These are phyloP conservation scores for Thalassaphorura encarpata DNA, from an alignment of 1,140 invertebrate species.

Conservation along the genomic window DNA sequence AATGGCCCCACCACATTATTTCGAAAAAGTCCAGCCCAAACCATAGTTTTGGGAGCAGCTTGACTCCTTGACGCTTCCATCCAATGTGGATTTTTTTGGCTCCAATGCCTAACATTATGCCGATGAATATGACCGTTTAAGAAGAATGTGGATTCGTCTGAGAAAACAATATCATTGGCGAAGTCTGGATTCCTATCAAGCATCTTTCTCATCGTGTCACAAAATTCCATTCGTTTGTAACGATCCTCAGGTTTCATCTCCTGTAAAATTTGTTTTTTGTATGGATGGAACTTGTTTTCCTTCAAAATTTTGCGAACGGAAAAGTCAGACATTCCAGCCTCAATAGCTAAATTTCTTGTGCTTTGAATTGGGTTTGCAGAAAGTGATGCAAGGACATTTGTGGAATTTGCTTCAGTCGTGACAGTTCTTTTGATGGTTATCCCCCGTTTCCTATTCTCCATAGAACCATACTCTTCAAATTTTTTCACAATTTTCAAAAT, in stretches of 20 bases:
- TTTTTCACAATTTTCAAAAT: too few relatives aligned
- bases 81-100: slow-evolving; percentile 32
- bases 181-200: not conserved
- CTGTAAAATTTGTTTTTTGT: not conserved
- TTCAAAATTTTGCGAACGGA: slow-evolving; percentile 1
- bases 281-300: not conserved
- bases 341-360: not conserved
- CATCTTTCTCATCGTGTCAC: not conserved
- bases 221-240: not conserved
- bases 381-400: not conserved
- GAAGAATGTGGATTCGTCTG: slow-evolving; percentile 31
- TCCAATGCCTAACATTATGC: slow-evolving; percentile 28
- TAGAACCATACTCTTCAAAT: too few relatives aligned
- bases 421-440: too few relatives aligned
- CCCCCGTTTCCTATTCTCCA: too few relatives aligned
- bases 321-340: not conserved
- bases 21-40: slow-evolving; percentile 36
- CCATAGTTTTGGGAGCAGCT: slow-evolving; percentile 35
- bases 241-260: too few relatives aligned
- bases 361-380: not conserved
- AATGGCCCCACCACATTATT: slow-evolving; percentile 34
- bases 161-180: not conserved
- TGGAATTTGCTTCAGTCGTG: too few relatives aligned
- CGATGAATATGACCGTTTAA: slow-evolving; percentile 30
- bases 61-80: slow-evolving; percentile 33